A percentile compares a stretch with the other conserved stretches of the same genome.
These are phyloP conservation scores for Oithona nana DNA, from an alignment of 2,888 invertebrate genomes.

Conservation along the genomic window DNA sequence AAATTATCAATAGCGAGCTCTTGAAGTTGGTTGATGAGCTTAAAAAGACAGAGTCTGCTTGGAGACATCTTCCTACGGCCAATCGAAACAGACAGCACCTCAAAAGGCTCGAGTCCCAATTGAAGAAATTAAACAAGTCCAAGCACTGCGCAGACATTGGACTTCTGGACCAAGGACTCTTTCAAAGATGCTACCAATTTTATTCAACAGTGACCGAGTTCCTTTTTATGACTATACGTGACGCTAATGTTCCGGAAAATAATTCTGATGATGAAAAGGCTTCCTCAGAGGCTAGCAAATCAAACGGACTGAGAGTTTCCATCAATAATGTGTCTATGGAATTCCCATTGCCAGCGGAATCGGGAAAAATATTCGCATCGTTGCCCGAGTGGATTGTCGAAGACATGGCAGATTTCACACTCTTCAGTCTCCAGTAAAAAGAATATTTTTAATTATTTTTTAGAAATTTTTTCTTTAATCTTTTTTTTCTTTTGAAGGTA, in stretches of 20 bases:
- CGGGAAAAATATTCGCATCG: constrained; percentile 59
- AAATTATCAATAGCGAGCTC: too few relatives aligned
- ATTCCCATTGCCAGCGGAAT: constrained; percentile 37
- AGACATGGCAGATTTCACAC: constrained; percentile 85
- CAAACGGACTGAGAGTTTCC: neutral
- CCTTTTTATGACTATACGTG: constrained; percentile 33
- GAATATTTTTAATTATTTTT: neutral
- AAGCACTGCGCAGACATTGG: constrained; percentile 79
- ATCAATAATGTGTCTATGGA: constrained; percentile 24
- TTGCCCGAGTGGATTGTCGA: constrained; percentile 95
- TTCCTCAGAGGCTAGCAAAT: neutral
- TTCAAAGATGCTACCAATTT: constrained; percentile 64
- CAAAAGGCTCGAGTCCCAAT: constrained; percentile 33
- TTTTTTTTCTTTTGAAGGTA: constrained; percentile 32
- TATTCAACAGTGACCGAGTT: constrained; percentile 67
- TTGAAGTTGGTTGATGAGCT: too few relatives aligned
- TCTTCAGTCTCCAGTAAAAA: constrained; percentile 64
- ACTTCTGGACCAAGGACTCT: constrained; percentile 59
- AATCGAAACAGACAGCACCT: constrained; percentile 60
- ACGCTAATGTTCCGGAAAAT: constrained; percentile 34
- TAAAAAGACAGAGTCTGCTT: constrained; percentile 55
- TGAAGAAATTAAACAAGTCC: constrained; percentile 41
- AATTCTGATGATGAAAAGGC: neutral
- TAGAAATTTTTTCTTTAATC: neutral
- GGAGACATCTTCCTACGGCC: constrained; percentile 56